Evolutionary conservation across 1,140 invertebrate genomes (phyloP).

Genomic region (Conus ventricosus): DNA sequence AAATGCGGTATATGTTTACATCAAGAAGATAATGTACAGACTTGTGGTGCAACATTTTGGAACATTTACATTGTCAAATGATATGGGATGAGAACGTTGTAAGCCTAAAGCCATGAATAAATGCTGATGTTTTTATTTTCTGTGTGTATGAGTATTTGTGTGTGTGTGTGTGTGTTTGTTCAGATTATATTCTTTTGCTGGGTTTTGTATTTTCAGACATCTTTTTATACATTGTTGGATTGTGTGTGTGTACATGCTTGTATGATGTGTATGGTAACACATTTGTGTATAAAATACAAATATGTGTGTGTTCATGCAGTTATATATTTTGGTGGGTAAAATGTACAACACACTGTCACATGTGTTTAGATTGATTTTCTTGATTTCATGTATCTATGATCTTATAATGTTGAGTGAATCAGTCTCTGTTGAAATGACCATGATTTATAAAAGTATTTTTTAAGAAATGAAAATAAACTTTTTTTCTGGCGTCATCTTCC

Average conservation of each 20-base stretch:
- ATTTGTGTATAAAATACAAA: background rate
- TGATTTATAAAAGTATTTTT: background rate
- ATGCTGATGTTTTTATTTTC: no score
- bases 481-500: no score
- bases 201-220: background rate
- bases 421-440: background rate
- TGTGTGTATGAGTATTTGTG: background rate
- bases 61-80: no score
- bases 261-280: no score
- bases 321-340: conserved; percentile 1
- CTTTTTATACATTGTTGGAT: background rate
- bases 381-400: background rate
- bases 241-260: background rate
- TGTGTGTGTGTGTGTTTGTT: background rate
- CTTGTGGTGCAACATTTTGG: no score
- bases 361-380: background rate
- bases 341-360: background rate
- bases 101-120: no score
- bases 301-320: background rate
- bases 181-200: background rate
- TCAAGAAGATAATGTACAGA: no score
- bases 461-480: background rate
- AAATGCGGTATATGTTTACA: no score
- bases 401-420: background rate
- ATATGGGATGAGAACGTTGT: no score